Conservation (phyloP, 2,797 vertebrate genomes). For the Enteromius anoplus region DNA sequence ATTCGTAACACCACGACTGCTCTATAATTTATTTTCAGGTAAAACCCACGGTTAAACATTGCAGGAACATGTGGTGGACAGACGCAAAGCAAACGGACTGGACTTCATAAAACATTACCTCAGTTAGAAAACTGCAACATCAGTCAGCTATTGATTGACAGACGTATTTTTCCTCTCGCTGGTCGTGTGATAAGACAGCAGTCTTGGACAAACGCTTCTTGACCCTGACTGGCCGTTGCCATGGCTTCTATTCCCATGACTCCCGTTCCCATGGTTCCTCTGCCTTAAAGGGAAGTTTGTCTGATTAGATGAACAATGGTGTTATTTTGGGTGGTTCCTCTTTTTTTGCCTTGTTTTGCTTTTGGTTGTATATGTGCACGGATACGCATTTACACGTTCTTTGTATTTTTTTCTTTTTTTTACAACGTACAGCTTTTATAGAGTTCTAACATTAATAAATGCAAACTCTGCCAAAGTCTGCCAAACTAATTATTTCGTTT, state of each 20-base stretch:
- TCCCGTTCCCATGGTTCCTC: constrained; percentile 48
- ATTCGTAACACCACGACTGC: background rate
- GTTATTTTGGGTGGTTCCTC: constrained; percentile 65
- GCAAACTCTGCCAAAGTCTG: background rate
- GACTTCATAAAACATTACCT: constrained; percentile 51
- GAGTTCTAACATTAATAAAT: constrained; percentile 1
- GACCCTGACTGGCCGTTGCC: constrained; percentile 58
- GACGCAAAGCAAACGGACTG: constrained; percentile 12
- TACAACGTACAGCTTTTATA: background rate
- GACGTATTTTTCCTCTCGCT: constrained; percentile 20
- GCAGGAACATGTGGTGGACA: constrained; percentile 29
- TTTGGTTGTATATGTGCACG: constrained; percentile 36
- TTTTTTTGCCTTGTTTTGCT: constrained; percentile 51
- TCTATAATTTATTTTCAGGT: constrained; percentile 22
- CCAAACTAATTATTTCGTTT: background rate
- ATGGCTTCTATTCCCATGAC: constrained; percentile 56
- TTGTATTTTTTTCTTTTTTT: constrained; percentile 7
- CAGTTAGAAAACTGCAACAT: constrained; percentile 44
- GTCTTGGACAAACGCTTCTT: constrained; percentile 49
- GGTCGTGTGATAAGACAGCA: constrained; percentile 47
- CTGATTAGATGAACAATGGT: constrained; percentile 66
- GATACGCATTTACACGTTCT: background rate
- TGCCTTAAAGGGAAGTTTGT: constrained; percentile 63
- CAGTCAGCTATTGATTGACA: constrained; percentile 58
- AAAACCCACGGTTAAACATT: constrained; percentile 51